Conservation (phyloP, 2,113 vertebrate species). For the Nothocercus julius region DNA sequence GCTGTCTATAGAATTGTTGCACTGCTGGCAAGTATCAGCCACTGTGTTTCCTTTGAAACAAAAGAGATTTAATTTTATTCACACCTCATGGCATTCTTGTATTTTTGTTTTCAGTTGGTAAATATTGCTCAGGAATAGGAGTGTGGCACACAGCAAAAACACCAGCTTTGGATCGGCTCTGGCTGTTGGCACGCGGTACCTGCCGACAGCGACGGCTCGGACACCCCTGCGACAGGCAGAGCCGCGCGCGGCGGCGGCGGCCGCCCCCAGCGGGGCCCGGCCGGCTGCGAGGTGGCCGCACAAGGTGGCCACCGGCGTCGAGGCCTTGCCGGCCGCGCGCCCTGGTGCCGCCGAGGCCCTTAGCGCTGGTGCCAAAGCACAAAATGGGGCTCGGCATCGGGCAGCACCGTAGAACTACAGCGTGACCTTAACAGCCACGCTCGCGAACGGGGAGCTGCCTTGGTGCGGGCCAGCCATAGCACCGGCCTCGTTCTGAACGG, state of each 20-base stretch:
- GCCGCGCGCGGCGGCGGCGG: too few species aligned
- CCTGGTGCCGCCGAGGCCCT: rapidly evolving
- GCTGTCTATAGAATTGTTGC: constrained; percentile 8
- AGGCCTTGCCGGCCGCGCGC: background rate
- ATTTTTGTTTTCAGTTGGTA: constrained; percentile 58
- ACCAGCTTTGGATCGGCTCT: constrained; percentile 15
- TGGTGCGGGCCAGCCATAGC: rapidly evolving
- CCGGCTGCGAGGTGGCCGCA: too few species aligned
- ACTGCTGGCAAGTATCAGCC: constrained; percentile 29
- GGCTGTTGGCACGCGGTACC: constrained; percentile 11
- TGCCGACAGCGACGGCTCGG: background rate
- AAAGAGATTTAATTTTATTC: constrained; percentile 52
- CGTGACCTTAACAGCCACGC: background rate
- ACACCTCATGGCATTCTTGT: constrained; percentile 71
- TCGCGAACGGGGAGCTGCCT: background rate
- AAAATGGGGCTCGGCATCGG: background rate
- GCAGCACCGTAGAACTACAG: background rate
- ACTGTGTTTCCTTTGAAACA: constrained; percentile 53
- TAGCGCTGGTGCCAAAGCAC: background rate
- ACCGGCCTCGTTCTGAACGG: background rate
- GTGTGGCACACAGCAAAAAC: constrained; percentile 39
- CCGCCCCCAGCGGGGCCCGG: too few species aligned
- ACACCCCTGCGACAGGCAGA: background rate
- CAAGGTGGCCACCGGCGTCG: background rate
- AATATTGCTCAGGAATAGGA: constrained; percentile 60